phyloP scores from a whole-genome alignment of 1,140 invertebrate species.

The Sminthurides bifidus region DNA sequence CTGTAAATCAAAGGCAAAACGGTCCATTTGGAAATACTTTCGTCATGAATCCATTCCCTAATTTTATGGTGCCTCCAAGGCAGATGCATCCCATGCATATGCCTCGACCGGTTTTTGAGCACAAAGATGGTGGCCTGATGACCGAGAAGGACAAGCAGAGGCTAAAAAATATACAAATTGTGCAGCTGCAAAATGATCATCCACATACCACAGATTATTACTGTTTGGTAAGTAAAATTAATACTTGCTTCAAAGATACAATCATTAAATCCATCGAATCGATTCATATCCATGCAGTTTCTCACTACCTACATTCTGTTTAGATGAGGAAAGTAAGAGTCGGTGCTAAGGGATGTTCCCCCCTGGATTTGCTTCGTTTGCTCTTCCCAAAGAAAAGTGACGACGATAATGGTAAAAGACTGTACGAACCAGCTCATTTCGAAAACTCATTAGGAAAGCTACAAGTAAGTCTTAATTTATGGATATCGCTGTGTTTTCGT shows the following conservation, averaged over 20 bases:
- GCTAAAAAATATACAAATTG: conserved; percentile 80
- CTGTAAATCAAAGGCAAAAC: no score
- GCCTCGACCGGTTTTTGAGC: conserved; percentile 39
- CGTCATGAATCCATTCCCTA: background rate
- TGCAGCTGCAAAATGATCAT: conserved; percentile 73
- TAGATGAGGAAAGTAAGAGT: background rate
- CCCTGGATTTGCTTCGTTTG: conserved; percentile 31
- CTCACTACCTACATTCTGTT: background rate
- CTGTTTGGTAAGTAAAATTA: conserved; percentile 46
- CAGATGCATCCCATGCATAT: background rate
- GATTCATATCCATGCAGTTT: background rate
- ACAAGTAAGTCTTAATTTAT: conserved; percentile 37
- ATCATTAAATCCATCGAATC: background rate
- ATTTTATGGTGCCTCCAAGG: no score
- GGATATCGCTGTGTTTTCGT: background rate
- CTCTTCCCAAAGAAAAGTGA: conserved; percentile 32
- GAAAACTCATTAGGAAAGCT: conserved; percentile 83
- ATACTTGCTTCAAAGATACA: background rate
- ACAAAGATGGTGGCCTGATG: conserved; percentile 79
- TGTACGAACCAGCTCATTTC: conserved; percentile 69
- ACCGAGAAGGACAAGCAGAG: conserved; percentile 80
- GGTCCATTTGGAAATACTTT: no score
- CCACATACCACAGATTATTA: conserved; percentile 79
- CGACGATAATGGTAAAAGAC: conserved; percentile 37
- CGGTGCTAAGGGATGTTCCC: background rate